A percentile compares a stretch with the other conserved stretches of the same genome.
Conservation (phyloP, 2,888 invertebrate species). For the Watsonalla cultraria region DNA sequence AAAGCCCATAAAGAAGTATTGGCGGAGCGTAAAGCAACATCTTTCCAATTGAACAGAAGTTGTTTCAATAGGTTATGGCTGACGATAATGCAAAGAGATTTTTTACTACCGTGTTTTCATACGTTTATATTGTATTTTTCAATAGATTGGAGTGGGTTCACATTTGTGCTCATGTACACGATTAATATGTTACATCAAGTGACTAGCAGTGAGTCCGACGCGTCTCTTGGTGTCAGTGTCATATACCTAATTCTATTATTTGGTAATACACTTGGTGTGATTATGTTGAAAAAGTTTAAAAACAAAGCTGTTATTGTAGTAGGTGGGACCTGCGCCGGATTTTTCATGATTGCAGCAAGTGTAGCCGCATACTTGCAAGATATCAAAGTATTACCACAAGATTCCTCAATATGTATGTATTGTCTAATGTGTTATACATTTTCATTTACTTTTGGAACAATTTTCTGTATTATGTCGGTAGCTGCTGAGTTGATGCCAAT, state of each 20-base stretch:
- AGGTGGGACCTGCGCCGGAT: conserved; percentile 4
- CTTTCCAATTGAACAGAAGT: background rate
- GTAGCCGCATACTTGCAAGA: conserved; percentile 10
- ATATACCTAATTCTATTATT: conserved; percentile 8
- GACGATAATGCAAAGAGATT: conserved; percentile 9
- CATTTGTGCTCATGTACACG: conserved; percentile 14
- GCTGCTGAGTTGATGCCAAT: conserved; percentile 18
- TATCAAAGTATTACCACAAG: conserved; percentile 4
- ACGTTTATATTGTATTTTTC: conserved; percentile 9
- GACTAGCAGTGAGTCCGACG: conserved; percentile 6
- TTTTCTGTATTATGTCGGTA: conserved; percentile 8
- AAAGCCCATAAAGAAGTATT: background rate
- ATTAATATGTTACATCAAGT: conserved; percentile 8
- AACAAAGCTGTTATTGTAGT: conserved; percentile 11
- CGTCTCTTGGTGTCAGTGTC: conserved; percentile 9
- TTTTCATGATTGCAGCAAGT: conserved; percentile 6
- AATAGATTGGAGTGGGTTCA: conserved; percentile 13
- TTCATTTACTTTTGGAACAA: conserved; percentile 10
- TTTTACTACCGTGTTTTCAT: conserved; percentile 11
- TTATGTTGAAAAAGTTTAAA: conserved; percentile 8
- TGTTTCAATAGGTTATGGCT: background rate
- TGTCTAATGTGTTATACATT: conserved; percentile 12
- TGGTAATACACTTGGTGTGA: conserved; percentile 4
- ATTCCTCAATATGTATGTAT: conserved; percentile 12
- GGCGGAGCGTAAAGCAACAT: background rate